phyloP scores from a whole-genome alignment of 1,140 invertebrate genomes.

The Lycorma delicatula region DNA sequence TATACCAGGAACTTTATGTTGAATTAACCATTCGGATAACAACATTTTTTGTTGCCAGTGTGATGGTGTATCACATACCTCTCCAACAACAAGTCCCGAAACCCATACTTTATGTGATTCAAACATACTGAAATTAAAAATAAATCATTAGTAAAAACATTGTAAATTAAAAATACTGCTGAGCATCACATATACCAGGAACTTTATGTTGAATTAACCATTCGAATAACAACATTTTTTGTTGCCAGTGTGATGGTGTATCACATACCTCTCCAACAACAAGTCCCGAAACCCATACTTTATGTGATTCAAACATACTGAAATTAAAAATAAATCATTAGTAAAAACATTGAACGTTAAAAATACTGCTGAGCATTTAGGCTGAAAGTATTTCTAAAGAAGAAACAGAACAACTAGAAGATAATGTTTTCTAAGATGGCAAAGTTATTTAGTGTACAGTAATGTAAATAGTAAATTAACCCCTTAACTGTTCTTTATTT shows the following conservation, averaged over 20 bases:
- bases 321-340: too few relatives aligned
- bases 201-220: conserved; percentile 76
- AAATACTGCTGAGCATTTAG: too few relatives aligned
- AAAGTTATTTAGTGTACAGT: too few relatives aligned
- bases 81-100: conserved; percentile 85
- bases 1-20: conserved; percentile 76
- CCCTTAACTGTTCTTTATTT: too few relatives aligned
- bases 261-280: conserved; percentile 87
- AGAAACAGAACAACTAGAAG: too few relatives aligned
- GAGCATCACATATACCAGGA: conserved; percentile 80
- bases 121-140: conserved; percentile 65
- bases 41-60: conserved; percentile 80
- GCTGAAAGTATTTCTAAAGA: too few relatives aligned
- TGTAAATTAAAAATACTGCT: too few relatives aligned
- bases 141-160: too few relatives aligned
- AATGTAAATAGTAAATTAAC: too few relatives aligned
- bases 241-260: conserved; percentile 84
- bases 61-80: conserved; percentile 75
- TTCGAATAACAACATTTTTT: conserved; percentile 60
- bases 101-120: conserved; percentile 90
- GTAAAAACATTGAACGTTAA: too few relatives aligned
- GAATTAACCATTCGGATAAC: conserved; percentile 72
- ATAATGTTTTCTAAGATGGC: too few relatives aligned
- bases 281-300: conserved; percentile 87
- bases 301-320: conserved; percentile 84